Evolutionary conservation across 1,140 invertebrate species (phyloP).

Genomic region (Hetaerina americana): DNA sequence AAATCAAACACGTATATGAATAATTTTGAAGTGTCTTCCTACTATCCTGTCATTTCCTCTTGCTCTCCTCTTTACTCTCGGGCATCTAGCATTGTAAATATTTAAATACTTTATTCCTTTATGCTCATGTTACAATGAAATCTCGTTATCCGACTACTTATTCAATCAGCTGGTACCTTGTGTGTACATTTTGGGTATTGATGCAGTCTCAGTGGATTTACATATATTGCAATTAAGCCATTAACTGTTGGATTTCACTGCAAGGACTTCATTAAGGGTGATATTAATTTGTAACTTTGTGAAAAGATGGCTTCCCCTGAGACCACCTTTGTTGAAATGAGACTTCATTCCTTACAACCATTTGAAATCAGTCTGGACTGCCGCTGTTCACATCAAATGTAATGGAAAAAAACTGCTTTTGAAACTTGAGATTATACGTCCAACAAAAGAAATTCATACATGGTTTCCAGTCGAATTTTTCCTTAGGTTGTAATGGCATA

Average conservation of each 20-base stretch:
- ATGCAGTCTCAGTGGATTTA: background rate
- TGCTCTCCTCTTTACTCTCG: background rate
- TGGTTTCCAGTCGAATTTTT: too few species aligned
- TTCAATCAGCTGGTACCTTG: too few species aligned
- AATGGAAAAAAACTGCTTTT: too few species aligned
- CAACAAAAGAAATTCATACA: too few species aligned
- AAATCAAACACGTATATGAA: background rate
- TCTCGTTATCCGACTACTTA: too few species aligned
- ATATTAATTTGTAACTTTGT: background rate
- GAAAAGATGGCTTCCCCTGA: background rate
- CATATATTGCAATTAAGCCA: background rate
- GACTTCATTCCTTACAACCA: too few species aligned
- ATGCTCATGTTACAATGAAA: background rate
- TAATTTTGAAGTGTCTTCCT: background rate
- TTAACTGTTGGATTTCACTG: background rate
- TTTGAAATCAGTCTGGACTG: too few species aligned
- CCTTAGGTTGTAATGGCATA: too few species aligned
- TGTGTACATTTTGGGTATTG: background rate
- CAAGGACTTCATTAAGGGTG: background rate
- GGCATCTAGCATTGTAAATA: background rate
- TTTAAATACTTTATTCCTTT: background rate
- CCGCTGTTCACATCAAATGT: too few species aligned
- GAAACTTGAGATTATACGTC: too few species aligned
- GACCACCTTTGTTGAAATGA: background rate
- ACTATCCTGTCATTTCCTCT: background rate